Evolutionary conservation across 2,113 vertebrate species (phyloP).

Genomic region (Phoenicopterus ruber): DNA sequence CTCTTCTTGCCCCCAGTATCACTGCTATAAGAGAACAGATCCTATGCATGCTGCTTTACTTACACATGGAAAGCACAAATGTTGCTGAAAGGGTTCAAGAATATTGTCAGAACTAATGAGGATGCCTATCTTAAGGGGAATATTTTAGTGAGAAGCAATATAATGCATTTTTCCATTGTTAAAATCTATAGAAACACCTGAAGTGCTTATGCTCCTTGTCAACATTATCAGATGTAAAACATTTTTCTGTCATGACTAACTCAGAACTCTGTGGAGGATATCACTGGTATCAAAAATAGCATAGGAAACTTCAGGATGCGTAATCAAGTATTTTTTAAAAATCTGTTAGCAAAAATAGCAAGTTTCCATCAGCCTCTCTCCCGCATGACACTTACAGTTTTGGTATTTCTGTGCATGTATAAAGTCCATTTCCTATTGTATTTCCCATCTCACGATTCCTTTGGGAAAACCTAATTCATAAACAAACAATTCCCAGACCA

Average conservation of each 20-base stretch:
- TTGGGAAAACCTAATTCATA: constrained; percentile 67
- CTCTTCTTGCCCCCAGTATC: background rate
- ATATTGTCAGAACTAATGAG: background rate
- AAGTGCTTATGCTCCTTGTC: background rate
- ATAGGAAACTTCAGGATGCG: background rate
- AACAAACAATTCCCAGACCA: constrained; percentile 59
- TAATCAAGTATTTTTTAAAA: constrained; percentile 22
- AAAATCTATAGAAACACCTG: background rate
- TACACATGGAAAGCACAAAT: background rate
- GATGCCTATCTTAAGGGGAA: background rate
- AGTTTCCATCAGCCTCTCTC: constrained; percentile 22
- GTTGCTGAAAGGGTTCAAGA: background rate
- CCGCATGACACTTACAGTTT: constrained; percentile 26
- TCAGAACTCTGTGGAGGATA: constrained; percentile 14
- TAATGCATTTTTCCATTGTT: background rate
- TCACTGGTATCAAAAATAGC: constrained; percentile 57
- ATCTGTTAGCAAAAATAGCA: constrained; percentile 55
- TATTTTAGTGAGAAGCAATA: background rate
- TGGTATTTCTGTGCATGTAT: constrained; percentile 40
- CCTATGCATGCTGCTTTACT: background rate
- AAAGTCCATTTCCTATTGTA: constrained; percentile 63
- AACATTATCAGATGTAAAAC: constrained; percentile 14
- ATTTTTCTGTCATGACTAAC: constrained; percentile 55
- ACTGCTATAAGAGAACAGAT: background rate
- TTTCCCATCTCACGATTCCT: constrained; percentile 53